Percentiles rank a stretch among this genome's conserved stretches.
Conservation (phyloP, 1,140 invertebrate genomes). For the Oncopeltus fasciatus region DNA sequence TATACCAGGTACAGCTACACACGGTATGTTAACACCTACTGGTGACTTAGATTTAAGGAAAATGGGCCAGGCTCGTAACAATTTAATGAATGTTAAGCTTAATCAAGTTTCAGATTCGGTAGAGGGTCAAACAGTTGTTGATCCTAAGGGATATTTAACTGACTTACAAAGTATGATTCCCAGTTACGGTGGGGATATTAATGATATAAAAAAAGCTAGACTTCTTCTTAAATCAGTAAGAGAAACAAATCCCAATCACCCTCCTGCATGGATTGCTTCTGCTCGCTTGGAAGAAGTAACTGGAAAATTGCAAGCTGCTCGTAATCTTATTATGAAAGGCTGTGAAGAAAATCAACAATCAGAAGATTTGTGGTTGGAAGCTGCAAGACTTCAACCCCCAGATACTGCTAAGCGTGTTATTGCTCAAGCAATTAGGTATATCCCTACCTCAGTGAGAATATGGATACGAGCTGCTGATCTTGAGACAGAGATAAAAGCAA, state of each 20-base stretch:
- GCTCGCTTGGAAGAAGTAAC: conserved; percentile 97
- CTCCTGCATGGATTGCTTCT: conserved; percentile 98
- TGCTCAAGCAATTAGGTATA: conserved; percentile 70
- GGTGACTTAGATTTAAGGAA: conserved; percentile 95
- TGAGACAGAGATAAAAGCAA: conserved; percentile 88
- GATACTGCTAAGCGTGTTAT: conserved; percentile 90
- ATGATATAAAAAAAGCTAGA: conserved; percentile 95
- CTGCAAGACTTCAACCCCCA: conserved; percentile 81
- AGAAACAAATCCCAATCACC: conserved; percentile 98
- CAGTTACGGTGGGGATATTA: conserved; percentile 92
- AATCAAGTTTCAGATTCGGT: conserved; percentile 98
- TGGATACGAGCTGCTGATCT: conserved; percentile 98
- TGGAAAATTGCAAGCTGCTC: conserved; percentile 92
- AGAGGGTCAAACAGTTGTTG: conserved; percentile 96
- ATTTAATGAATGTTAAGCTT: conserved; percentile 97
- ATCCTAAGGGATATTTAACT: conserved; percentile 97
- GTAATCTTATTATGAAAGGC: conserved; percentile 95
- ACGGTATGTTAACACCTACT: conserved; percentile 52
- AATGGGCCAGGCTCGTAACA: conserved; percentile 97
- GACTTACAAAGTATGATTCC: conserved; percentile 98
- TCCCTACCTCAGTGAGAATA: conserved; percentile 80
- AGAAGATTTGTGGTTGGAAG: conserved; percentile 97
- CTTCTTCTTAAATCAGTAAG: conserved; percentile 92
- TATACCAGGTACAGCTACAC: conserved; percentile 59
- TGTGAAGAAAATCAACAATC: conserved; percentile 90